Evolutionary conservation across 2,888 invertebrate species (phyloP), one percentile per base, ranked within the genome.

Genomic region (Epirrhoe alternata): DNA sequence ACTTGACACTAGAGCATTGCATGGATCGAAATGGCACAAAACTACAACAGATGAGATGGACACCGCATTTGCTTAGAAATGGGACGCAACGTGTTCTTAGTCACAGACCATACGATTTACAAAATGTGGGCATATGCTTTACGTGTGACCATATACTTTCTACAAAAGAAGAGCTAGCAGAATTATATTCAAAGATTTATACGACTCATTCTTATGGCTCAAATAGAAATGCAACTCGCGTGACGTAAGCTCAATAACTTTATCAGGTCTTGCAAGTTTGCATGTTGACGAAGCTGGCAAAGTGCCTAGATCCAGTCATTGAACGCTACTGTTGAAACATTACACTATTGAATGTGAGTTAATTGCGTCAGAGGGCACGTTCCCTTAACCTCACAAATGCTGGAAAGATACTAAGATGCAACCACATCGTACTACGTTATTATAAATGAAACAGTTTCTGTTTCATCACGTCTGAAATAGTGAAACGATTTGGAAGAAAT

Each of bases 301-400:
- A 54, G 16, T 64, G 64, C 64, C 64, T 64, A 59, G 64, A 64
- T 49, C n/a, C 47, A 54, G 53, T 24, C 57, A 64, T 53, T 59
- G 58, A 49, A 58, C 51, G 47, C 45, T 14, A 56, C 52, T 53
- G 61, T 55, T 50, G 8, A 54, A 57, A 64, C 68, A 69, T 65
- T 65, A 49, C 50, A 7, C 60, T 24, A 60, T 60, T 63, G 56
- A 63, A 35, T 45, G 51, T 17, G 51, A n/a, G n/a, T 24, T 6
- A 24, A 38, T 60, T 69, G 60, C 55, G 68, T 64, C 58, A 59
- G 17, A 47, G 16, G 12, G 31, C 12, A n/a, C 1, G 45, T 49
- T 24, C n/a, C 17, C 6, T 38, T 38, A 38, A 38, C 7, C 35
- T 7, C 35, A 38, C 35, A 2, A 38, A 38, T 38, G 10, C 10